Percentiles rank a stretch among this genome's conserved stretches.
Evolutionary conservation across 2,888 invertebrate species (phyloP).

Genomic region (Nebria salina): DNA sequence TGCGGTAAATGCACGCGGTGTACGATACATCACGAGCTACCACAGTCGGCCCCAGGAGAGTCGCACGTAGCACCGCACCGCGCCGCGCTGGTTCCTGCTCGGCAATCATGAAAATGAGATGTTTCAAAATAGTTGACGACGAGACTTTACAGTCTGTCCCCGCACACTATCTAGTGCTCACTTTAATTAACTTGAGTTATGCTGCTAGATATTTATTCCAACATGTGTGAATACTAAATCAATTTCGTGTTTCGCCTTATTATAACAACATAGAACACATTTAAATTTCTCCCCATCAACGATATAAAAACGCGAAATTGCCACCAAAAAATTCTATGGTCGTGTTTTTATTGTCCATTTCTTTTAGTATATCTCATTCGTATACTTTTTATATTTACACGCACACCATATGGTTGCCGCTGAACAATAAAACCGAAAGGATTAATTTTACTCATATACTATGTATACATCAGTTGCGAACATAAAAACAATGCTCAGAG

Average conservation of each 20-base stretch:
- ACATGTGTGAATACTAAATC: background rate
- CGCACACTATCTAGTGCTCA: background rate
- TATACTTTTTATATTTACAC: background rate
- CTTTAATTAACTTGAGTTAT: background rate
- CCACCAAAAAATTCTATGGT: too few species aligned
- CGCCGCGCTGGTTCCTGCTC: background rate
- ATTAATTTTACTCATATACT: constrained; percentile 9
- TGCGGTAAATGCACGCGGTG: background rate
- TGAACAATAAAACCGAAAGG: constrained; percentile 11
- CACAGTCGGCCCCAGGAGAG: background rate
- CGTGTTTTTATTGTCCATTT: too few species aligned
- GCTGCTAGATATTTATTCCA: too few species aligned
- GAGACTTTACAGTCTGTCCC: background rate
- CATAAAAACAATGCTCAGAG: background rate
- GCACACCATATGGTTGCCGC: background rate
- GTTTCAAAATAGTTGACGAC: background rate
- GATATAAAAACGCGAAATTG: too few species aligned
- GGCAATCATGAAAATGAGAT: constrained; percentile 1
- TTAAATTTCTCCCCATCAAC: too few species aligned
- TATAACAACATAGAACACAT: too few species aligned
- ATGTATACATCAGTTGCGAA: constrained; percentile 4
- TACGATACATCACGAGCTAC: background rate
- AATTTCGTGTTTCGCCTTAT: background rate
- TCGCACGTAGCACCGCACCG: background rate
- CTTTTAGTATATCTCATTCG: background rate